These are phyloP conservation scores for Pycnomerus fuliginosus DNA, from an alignment of 2,888 invertebrate genomes.

Conservation along the genomic window DNA sequence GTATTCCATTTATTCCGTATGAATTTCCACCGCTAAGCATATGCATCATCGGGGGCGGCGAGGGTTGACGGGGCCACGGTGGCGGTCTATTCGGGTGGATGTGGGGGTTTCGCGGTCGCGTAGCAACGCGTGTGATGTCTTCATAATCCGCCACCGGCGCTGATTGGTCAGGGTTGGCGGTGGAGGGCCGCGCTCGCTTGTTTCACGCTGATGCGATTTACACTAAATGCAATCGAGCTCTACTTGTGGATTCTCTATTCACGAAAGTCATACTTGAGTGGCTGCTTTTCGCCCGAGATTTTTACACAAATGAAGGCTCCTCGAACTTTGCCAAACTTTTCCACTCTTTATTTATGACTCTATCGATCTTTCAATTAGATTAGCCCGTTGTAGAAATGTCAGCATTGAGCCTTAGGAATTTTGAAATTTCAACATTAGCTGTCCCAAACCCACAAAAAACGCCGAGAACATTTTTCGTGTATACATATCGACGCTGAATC, in stretches of 20 bases:
- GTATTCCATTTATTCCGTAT: conserved; percentile 7
- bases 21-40: conserved; percentile 23
- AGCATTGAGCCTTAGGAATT: no score
- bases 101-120: conserved; percentile 50
- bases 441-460: no score
- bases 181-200: conserved; percentile 43
- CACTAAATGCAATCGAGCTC: conserved; percentile 38
- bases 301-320: conserved; percentile 7
- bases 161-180: conserved; percentile 50
- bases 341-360: no score
- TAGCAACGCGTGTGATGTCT: conserved; percentile 52
- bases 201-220: conserved; percentile 48
- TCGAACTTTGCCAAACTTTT: no score
- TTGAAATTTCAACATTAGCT: no score
- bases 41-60: conserved; percentile 16
- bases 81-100: conserved; percentile 34
- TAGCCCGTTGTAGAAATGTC: no score
- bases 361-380: no score
- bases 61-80: conserved; percentile 16
- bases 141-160: conserved; percentile 49
- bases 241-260: conserved; percentile 34
- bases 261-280: conserved; percentile 24
- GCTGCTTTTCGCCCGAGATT: conserved; percentile 23
- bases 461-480: no score
- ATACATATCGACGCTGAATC: no score